phyloP scores from a whole-genome alignment of 2,797 vertebrate species.

The Xerus rutilus region DNA sequence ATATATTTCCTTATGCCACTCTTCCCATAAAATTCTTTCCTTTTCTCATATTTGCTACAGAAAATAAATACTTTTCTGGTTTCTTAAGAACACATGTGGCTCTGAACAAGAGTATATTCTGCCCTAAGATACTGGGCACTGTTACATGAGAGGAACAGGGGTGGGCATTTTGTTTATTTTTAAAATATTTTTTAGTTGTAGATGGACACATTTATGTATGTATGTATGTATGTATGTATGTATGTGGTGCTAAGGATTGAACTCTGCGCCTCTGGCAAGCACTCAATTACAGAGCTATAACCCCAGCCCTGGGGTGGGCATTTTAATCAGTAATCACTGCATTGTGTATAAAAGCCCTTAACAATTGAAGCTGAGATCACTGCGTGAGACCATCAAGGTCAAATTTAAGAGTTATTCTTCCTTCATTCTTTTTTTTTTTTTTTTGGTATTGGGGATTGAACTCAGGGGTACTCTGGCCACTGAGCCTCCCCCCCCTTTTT shows the following conservation, averaged over 20 bases:
- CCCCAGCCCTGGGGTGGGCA: no score
- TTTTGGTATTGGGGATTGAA: no score
- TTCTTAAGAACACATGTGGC: neutral
- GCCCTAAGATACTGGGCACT: neutral
- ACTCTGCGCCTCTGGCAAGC: no score
- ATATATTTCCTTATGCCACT: neutral
- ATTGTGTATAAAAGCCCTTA: neutral
- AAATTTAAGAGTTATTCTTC: neutral
- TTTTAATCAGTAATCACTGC: neutral
- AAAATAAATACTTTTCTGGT: neutral
- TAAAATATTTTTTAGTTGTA: no score
- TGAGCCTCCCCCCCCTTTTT: no score
- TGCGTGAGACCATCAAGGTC: neutral
- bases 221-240: no score
- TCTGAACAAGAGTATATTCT: neutral
- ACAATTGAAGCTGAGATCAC: neutral
- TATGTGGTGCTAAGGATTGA: no score
- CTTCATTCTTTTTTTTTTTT: neutral
- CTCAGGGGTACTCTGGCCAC: no score
- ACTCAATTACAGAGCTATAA: no score
- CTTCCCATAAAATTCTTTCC: neutral
- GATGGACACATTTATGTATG: no score
- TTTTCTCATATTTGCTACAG: neutral
- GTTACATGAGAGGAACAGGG: accelerated
- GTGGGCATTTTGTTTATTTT: neutral